Evolutionary conservation across 1,140 invertebrate species (phyloP).

Genomic region (Drusus annulatus): DNA sequence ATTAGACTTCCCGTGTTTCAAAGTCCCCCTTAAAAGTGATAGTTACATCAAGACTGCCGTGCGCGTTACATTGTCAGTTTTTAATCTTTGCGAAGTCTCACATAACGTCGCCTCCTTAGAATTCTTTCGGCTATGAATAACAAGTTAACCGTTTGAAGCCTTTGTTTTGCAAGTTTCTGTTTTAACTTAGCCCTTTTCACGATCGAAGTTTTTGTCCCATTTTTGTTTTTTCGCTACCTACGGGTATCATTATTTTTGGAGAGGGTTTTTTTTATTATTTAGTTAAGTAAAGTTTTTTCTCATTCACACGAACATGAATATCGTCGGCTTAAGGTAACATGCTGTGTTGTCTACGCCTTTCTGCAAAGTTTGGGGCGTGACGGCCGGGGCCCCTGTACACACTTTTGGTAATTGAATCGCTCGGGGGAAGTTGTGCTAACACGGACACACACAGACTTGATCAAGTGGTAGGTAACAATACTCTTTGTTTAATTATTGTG

Average conservation of each 20-base stretch:
- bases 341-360: too few species aligned
- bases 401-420: conserved; percentile 14
- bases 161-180: conserved; percentile 18
- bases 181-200: conserved; percentile 18
- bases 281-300: conserved; percentile 1
- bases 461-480: conserved; percentile 28
- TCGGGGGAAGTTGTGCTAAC: conserved; percentile 15
- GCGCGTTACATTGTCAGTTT: too few species aligned
- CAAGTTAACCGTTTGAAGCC: background rate
- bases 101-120: background rate
- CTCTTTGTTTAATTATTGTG: conserved; percentile 30
- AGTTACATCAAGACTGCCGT: too few species aligned
- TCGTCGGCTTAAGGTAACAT: conserved; percentile 14
- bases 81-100: background rate
- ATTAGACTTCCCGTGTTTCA: too few species aligned
- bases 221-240: conserved; percentile 8
- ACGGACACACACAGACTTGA: conserved; percentile 9
- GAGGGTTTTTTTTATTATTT: background rate
- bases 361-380: background rate
- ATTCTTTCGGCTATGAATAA: conserved; percentile 1
- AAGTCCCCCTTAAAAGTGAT: too few species aligned
- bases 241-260: conserved; percentile 2
- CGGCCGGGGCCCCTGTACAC: background rate
- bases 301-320: background rate
- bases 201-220: background rate